These are phyloP conservation scores for Phataginus tetradactyla DNA, from an alignment of 2,797 vertebrate genomes.

Conservation along the genomic window DNA sequence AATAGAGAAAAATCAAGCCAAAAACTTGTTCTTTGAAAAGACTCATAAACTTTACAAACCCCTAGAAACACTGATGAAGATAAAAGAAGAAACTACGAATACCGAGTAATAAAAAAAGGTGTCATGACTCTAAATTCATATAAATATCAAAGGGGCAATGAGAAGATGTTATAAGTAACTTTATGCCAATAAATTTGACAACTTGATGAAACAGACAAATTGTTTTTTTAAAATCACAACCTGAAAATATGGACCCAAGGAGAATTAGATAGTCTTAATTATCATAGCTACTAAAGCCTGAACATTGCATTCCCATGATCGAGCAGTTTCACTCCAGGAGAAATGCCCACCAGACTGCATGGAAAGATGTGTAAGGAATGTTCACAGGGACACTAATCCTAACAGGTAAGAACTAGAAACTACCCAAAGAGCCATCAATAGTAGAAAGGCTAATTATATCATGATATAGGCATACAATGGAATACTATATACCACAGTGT, in stretches of 20 bases:
- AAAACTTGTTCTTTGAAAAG: constrained; percentile 36
- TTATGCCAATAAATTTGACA: not conserved
- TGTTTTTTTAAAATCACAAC: not conserved
- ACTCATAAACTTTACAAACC: constrained; percentile 36
- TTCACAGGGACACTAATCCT: not conserved
- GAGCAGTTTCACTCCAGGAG: not conserved
- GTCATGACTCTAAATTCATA: not conserved
- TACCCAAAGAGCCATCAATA: not conserved
- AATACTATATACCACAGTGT: not conserved
- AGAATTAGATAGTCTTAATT: not conserved
- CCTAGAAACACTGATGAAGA: not conserved
- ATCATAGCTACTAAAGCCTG: not conserved
- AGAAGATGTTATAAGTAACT: not conserved
- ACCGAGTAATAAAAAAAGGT: not conserved
- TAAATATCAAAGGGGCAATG: not conserved
- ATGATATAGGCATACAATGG: not conserved
- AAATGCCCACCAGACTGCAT: not conserved
- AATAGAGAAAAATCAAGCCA: not conserved
- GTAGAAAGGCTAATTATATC: not conserved
- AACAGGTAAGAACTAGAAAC: not conserved
- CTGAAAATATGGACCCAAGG: not conserved
- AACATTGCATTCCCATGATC: not conserved
- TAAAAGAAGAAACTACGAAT: not conserved
- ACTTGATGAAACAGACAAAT: constrained; percentile 9
- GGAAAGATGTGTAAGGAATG: not conserved